Evolutionary conservation across 2,113 vertebrate species (phyloP).

Genomic region (Terrapene triunguis): DNA sequence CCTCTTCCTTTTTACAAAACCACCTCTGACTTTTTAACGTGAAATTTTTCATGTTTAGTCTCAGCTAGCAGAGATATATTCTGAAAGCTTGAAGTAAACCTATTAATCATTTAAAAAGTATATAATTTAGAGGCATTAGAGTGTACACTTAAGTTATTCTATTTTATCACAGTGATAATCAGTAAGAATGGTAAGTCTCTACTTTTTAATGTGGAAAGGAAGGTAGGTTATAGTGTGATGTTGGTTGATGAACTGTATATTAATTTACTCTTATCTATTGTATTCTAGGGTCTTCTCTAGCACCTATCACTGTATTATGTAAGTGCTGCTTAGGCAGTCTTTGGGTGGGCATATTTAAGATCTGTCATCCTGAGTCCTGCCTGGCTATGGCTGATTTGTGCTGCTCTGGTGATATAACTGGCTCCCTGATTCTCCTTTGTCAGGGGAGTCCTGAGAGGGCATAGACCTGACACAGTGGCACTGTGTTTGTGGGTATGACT

Average conservation of each 20-base stretch:
- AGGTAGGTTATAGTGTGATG: neutral
- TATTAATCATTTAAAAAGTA: neutral
- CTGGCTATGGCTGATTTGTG: neutral
- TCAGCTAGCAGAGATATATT: neutral
- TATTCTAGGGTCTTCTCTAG: neutral
- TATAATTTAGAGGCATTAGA: neutral
- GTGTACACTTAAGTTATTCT: neutral
- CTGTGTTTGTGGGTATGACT: neutral
- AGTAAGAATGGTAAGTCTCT: neutral
- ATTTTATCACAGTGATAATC: neutral
- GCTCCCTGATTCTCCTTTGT: neutral
- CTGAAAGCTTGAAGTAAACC: neutral
- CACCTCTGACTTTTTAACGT: neutral
- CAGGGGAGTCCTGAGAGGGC: neutral
- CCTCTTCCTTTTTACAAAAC: neutral
- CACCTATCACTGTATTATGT: neutral
- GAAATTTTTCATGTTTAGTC: neutral
- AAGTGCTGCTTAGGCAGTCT: neutral
- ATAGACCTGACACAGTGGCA: neutral
- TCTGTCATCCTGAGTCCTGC: neutral
- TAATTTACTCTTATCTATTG: neutral
- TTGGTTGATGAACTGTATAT: neutral
- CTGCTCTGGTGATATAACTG: neutral
- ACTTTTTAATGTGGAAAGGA: neutral
- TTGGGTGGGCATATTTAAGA: neutral